Conservation (phyloP, 2,797 vertebrate genomes). For the Gorsachius magnificus region DNA sequence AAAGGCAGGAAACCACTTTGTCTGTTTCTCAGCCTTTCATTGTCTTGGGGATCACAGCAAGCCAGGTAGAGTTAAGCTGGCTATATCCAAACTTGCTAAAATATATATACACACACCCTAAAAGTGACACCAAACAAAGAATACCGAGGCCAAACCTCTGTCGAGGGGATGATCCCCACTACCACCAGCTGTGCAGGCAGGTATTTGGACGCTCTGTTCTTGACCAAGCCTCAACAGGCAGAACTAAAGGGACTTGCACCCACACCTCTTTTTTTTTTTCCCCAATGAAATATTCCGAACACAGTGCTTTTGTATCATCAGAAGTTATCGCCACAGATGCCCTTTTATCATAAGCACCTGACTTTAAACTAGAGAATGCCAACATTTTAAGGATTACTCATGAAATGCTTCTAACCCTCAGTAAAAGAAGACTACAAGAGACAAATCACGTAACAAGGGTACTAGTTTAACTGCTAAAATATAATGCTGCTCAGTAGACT, state of each 20-base stretch:
- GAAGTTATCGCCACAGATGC: neutral
- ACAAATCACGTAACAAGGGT: neutral
- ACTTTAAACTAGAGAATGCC: neutral
- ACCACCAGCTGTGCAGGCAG: neutral
- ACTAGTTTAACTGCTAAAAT: slow-evolving; percentile 57
- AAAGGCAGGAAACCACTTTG: neutral
- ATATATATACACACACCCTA: neutral
- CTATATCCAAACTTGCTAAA: neutral
- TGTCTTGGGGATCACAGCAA: neutral
- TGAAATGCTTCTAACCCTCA: slow-evolving; percentile 31
- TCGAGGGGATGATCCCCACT: neutral
- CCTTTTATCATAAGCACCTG: neutral
- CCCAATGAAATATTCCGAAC: neutral
- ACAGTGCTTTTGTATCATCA: neutral
- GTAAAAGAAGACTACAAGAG: slow-evolving; percentile 7
- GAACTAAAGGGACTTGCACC: neutral
- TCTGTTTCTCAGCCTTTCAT: neutral
- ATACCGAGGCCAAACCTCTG: neutral
- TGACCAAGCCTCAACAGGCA: neutral
- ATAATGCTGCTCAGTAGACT: slow-evolving; percentile 43
- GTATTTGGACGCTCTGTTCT: neutral
- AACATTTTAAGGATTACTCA: neutral
- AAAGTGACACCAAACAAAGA: slow-evolving; percentile 8
- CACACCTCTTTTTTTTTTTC: neutral
- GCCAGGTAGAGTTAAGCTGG: neutral